Evolutionary conservation across 23 tunicate genomes (phyloP), one percentile per base, ranked within the genome.

Genomic region (Botrylloides violaceus): DNA sequence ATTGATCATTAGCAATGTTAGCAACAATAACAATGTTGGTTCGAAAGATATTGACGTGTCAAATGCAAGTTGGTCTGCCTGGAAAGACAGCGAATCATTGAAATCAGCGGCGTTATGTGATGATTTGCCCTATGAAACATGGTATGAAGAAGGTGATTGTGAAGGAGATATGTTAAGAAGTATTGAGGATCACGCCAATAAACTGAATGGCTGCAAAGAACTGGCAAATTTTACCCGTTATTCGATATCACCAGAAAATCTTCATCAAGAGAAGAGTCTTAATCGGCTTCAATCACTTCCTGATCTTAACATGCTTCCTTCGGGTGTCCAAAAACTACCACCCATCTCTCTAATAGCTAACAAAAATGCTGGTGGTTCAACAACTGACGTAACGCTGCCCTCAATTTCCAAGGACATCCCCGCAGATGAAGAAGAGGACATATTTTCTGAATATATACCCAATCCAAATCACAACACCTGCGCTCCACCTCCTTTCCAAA

Each of bases 131-230:
- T 68, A 32, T 43, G 74, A 34, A 3, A 63, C 74, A 6, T 68
- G 58, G 57, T 68, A 68, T 56, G 74, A 68, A 22, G 74, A 56
- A 9, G 74, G 74, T 7, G 74, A 68, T 43, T 68, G 37, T 43
- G 74, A 68, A 68, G 58, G 28, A 4, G 74, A 68, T 25, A 68
- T 68, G 36, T 30, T 68, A 6, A 35, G 34, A 68, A 56, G 49
- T 26, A 56, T 43, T 1, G 74, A 53, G 9, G 2, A 43, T 26
- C 22, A 65, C 12, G 31, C 9, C 18, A 65, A n/a, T 15, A 39
- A 64, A 64, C 9, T 18, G 9, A 2, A 18, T n/a, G 30, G 5
- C 33, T 68, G 36, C 1, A 35, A 3, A n/a, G 58, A 39, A 25
- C 49, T 21, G 24, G n/a, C 38, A 0, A 32, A 64, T 64, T 31